Evolutionary conservation across 2,113 vertebrate species (phyloP).

Genomic region (Tilapia sparmanii): DNA sequence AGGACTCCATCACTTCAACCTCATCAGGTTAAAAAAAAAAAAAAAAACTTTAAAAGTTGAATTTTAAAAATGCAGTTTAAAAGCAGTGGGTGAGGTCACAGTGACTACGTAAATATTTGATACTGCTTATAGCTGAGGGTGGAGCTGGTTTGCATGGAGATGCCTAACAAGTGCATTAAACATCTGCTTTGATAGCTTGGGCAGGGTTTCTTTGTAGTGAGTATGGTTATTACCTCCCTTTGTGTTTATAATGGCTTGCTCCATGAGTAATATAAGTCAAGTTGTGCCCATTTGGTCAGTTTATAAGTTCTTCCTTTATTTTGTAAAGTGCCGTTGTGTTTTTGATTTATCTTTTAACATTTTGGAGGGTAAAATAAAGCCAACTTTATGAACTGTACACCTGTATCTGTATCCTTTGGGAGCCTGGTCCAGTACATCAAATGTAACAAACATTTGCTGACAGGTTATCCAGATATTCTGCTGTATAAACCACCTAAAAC

Average conservation of each 20-base stretch:
- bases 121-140: background rate
- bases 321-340: background rate
- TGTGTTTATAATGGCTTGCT: background rate
- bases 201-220: background rate
- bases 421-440: accelerated
- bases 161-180: background rate
- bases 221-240: background rate
- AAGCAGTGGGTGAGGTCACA: background rate
- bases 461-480: background rate
- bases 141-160: background rate
- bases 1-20: background rate
- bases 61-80: background rate
- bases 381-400: background rate
- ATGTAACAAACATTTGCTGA: background rate
- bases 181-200: background rate
- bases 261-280: background rate
- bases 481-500: background rate
- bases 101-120: background rate
- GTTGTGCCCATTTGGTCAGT: accelerated
- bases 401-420: background rate
- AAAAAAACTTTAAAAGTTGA: background rate
- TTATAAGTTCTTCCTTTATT: background rate
- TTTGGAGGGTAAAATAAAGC: background rate
- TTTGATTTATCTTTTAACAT: background rate
- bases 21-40: background rate